phyloP scores from a whole-genome alignment of 2,113 vertebrate species.

The Nicator chloris region DNA sequence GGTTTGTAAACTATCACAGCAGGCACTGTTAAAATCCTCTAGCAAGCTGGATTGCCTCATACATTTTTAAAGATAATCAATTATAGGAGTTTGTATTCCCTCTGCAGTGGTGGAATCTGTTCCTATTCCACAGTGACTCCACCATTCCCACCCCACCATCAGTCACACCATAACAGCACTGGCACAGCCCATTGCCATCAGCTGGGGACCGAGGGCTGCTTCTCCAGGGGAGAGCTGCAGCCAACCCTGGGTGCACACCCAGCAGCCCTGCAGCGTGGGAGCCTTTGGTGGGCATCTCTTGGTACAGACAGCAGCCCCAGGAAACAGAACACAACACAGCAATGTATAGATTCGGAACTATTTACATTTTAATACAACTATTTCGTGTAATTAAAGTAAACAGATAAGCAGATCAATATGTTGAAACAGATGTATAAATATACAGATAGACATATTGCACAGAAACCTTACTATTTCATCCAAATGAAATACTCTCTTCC shows the following conservation, averaged over 20 bases:
- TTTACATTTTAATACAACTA: constrained; percentile 70
- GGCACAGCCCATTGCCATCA: background rate
- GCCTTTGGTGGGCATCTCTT: background rate
- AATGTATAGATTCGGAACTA: constrained; percentile 25
- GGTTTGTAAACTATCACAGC: background rate
- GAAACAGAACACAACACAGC: background rate
- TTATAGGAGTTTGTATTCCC: background rate
- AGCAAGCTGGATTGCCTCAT: background rate
- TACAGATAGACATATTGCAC: constrained; percentile 70
- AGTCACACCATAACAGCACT: rapidly evolving
- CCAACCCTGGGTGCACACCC: background rate
- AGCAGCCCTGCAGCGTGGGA: background rate
- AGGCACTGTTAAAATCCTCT: background rate
- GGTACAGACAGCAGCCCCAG: background rate
- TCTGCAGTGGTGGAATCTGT: background rate
- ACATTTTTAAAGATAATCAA: background rate
- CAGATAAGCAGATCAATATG: constrained; percentile 77
- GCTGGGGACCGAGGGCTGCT: too few relatives aligned
- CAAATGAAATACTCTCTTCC: constrained; percentile 77
- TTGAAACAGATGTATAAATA: constrained; percentile 77
- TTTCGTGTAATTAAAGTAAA: constrained; percentile 72
- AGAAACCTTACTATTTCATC: constrained; percentile 73
- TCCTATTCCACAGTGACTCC: background rate
- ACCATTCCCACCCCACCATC: rapidly evolving
- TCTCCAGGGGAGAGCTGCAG: too few relatives aligned